Base-by-base conservation (phyloP, 2,888 invertebrate species). In the Ophioninae sp. region DNA sequence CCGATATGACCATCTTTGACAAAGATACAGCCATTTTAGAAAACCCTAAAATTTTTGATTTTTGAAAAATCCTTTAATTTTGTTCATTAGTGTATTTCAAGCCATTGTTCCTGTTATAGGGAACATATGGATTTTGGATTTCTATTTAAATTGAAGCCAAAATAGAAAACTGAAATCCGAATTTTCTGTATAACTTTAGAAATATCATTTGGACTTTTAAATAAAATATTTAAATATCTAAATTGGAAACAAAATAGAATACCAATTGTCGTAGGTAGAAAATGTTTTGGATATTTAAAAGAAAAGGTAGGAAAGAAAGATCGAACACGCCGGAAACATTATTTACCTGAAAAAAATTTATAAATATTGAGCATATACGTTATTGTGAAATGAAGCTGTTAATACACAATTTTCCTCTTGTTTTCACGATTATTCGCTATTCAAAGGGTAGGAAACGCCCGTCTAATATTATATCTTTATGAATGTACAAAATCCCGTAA, bases 401-500 rank as follows among this genome's bases (percentile, higher is more conserved):
- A 21, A 62, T 61, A 41, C 21, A 41, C 61, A 23, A 73, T 44
- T 61, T 6, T n/a, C 61, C 10, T 21, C 37, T 67, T 39, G 59
- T 76, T 70, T 67, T 57, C 21, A 65, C 65, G 23, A 68, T 68
- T 61, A 23, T 44, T 76, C 68, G 76, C 41, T 44, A 68, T 59
- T 21, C 17, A 41, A 76, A 68, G 23, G 23, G 68, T 20, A 59
- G n/a, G 57, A 44, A 20, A 56, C n/a, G n/a, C 21, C 20, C 21
- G 56, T 41, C 44, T 57, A 41, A 76, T 41, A 76, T 68, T 41
- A 68, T 41, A n/a, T 57, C 76, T 76, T 75, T 57, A 56, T 57
- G 41, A 13, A 56, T 67, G 59, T 76, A 39, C 37, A 41, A 56
- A 23, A 69, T 72, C 79, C 72, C 79, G 44, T 65, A 79, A 72